A percentile compares a stretch with the other conserved stretches of the same genome.
Conservation (phyloP, 2,888 invertebrate species). For the Hermaeophaga mercurialis region DNA sequence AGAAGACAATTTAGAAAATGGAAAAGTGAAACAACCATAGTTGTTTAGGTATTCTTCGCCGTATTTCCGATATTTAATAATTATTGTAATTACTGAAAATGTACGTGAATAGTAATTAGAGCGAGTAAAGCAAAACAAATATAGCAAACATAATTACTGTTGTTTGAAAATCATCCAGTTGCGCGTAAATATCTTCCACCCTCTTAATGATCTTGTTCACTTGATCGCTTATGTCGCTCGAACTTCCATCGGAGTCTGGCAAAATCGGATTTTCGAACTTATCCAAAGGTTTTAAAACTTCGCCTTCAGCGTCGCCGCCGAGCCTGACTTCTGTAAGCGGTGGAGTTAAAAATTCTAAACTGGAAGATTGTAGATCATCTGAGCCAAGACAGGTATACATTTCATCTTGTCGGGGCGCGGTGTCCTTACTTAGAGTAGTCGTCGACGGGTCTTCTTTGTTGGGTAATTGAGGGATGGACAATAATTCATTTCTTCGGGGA, state of each 20-base stretch:
- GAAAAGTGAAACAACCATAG: no score
- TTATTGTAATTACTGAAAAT: no score
- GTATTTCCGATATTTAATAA: no score
- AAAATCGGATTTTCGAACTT: background rate
- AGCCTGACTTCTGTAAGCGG: background rate
- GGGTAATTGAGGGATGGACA: no score
- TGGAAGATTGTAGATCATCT: background rate
- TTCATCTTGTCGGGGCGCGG: no score
- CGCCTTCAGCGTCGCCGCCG: background rate
- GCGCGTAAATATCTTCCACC: slow-evolving; percentile 44
- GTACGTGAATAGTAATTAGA: no score
- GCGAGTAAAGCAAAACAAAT: no score
- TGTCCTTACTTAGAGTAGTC: no score
- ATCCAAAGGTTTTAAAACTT: background rate
- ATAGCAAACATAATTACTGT: slow-evolving; percentile 20
- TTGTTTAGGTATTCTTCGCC: no score
- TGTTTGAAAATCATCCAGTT: slow-evolving; percentile 39
- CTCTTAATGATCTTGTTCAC: slow-evolving; percentile 43
- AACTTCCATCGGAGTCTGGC: slow-evolving; percentile 7
- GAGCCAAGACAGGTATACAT: background rate
- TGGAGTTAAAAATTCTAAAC: background rate
- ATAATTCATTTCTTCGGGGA: no score
- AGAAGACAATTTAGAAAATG: no score
- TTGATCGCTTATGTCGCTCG: slow-evolving; percentile 38
- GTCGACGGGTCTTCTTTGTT: no score